These are phyloP conservation scores for Hymenopus coronatus DNA, from an alignment of 2,888 invertebrate species.

Conservation along the genomic window DNA sequence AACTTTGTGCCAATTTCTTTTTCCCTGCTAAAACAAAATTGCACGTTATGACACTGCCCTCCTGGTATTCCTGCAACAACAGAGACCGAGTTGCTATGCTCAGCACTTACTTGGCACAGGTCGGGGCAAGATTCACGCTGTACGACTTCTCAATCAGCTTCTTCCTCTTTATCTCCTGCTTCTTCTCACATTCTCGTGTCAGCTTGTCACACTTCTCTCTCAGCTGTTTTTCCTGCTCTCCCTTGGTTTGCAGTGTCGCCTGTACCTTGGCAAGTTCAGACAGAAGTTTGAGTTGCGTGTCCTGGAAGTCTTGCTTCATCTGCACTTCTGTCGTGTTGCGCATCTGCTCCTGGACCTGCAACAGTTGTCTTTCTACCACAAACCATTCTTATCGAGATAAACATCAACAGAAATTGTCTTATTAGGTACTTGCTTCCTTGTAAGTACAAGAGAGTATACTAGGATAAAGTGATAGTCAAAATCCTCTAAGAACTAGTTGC, in stretches of 20 bases:
- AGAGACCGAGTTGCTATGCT: background rate
- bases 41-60: background rate
- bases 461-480: no score
- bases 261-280: conserved; percentile 40
- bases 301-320: conserved; percentile 40
- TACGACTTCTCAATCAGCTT: conserved; percentile 33
- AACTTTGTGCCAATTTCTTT: conserved; percentile 23
- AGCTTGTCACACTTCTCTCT: conserved; percentile 38
- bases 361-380: no score
- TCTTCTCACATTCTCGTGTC: conserved; percentile 36
- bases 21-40: conserved; percentile 21
- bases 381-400: no score
- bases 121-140: conserved; percentile 31
- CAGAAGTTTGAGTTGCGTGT: conserved; percentile 39
- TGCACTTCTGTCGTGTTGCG: conserved; percentile 34
- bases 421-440: no score
- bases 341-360: conserved; percentile 39
- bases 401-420: no score
- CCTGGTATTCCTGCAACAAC: background rate
- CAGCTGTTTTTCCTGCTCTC: conserved; percentile 36
- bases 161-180: conserved; percentile 36
- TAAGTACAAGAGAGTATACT: no score
- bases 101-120: conserved; percentile 20
- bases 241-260: conserved; percentile 38
- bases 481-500: no score